Evolutionary conservation across 2,797 vertebrate species (phyloP).

Genomic region (Mus spretus): DNA sequence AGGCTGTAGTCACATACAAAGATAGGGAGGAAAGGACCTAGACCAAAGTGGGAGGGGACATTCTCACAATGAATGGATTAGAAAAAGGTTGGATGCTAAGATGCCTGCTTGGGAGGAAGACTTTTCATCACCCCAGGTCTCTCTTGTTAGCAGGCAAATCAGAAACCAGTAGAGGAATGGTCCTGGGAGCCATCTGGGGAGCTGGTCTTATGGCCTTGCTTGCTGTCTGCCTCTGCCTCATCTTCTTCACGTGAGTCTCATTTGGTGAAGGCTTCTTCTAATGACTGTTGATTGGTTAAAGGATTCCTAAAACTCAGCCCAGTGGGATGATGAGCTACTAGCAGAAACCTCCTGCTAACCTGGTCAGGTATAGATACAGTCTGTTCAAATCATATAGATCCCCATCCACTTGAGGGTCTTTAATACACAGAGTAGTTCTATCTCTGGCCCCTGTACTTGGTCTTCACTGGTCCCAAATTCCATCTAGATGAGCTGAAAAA

Average conservation of each 20-base stretch:
- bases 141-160: constrained; percentile 38
- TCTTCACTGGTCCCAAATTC: fast-evolving
- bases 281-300: neutral
- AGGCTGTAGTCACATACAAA: neutral
- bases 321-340: neutral
- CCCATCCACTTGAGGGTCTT: neutral
- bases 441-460: neutral
- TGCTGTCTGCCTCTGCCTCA: neutral
- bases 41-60: neutral
- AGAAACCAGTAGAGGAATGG: neutral
- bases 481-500: neutral
- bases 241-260: constrained; percentile 36
- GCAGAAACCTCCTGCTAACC: neutral
- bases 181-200: neutral
- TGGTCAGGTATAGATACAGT: neutral
- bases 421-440: neutral
- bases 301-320: neutral
- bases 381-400: neutral
- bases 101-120: neutral
- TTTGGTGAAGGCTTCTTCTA: neutral
- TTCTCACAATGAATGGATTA: fast-evolving
- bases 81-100: no score
- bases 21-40: fast-evolving
- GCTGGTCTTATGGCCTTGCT: constrained; percentile 33
- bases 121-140: neutral